Conservation (phyloP, 2,113 vertebrate genomes). For the Syrmaticus mikado region DNA sequence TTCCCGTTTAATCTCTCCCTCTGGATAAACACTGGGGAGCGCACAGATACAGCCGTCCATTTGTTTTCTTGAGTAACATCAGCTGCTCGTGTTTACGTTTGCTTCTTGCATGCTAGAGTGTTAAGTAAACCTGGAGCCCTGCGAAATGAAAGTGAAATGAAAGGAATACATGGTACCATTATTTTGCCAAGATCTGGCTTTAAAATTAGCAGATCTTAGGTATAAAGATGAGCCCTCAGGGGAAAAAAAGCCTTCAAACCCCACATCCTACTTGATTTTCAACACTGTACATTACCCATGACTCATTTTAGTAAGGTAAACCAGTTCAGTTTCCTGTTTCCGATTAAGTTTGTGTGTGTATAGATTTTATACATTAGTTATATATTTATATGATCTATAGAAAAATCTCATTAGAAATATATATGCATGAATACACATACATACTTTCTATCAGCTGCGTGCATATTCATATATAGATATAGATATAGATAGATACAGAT, state of each 20-base stretch:
- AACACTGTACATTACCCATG: background rate
- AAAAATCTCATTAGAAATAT: constrained; percentile 1
- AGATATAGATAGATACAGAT: too few species aligned
- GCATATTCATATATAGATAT: background rate
- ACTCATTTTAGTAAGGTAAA: constrained; percentile 1
- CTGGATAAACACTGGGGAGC: fast-evolving
- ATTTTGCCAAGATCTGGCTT: background rate
- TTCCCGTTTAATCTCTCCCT: background rate
- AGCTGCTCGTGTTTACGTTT: background rate
- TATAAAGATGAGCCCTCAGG: background rate
- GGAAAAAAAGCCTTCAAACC: background rate
- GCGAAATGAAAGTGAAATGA: constrained; percentile 45
- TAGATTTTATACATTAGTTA: background rate
- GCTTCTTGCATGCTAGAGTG: background rate
- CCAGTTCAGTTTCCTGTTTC: constrained; percentile 14
- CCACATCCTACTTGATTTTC: background rate
- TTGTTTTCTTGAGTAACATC: background rate
- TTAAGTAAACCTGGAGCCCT: background rate
- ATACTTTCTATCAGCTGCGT: background rate
- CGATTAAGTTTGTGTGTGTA: background rate
- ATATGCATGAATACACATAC: background rate
- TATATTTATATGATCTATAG: background rate
- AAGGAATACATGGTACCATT: background rate
- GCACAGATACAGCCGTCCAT: fast-evolving
- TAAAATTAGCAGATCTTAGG: constrained; percentile 17